Evolutionary conservation across 2,113 vertebrate species (phyloP), one percentile per base, ranked within the genome.

Genomic region (Oryzias curvinotus): DNA sequence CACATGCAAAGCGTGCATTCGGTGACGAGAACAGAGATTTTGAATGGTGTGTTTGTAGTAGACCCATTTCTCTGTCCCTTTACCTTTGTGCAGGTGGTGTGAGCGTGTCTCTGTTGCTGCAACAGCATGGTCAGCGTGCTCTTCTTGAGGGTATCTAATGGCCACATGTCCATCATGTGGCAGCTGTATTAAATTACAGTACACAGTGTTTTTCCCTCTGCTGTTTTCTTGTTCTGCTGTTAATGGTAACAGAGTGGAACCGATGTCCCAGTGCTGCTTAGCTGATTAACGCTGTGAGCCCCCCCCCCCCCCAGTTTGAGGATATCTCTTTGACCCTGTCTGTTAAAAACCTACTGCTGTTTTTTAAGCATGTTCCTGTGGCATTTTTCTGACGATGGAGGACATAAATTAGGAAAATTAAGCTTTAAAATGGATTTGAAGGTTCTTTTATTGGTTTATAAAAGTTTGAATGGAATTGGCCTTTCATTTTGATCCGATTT

Each of bases 151-250:
- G 41, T 74, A 72, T 77, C 73, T 66, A 5, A n/a, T 45, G 42
- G 48, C 42, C 61, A 71, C 79, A 77, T 76, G 66, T 61, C 55
- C 21, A 63, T 50, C 61, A 14, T 73, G 61, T 77, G 55, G 46
- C 65, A 57, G 59, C 62, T 58, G 6, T 62, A 61, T 68, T 72
- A 25, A 54, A 73, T 83, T 63, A 64, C 51, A 47, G 43, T 13
- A 18, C 26, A 71, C 10, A 56, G 6, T 68, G 28, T 53, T 72
- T 65, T 57, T 45, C 19, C 59, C 45, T 75, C 48, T 58, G 71
- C 59, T 77, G 49, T 75, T 76, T 60, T 16, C 47, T 42, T 61
- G 45, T 62, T 59, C 15, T 48, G 48, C 23, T 49, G 18, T 58
- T 47, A 28, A 52, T 52, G 26, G 15, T 26, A 16, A 48, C 45